Conservation (phyloP, 2,797 vertebrate genomes). For the Odontamblyopus lacepedii region DNA sequence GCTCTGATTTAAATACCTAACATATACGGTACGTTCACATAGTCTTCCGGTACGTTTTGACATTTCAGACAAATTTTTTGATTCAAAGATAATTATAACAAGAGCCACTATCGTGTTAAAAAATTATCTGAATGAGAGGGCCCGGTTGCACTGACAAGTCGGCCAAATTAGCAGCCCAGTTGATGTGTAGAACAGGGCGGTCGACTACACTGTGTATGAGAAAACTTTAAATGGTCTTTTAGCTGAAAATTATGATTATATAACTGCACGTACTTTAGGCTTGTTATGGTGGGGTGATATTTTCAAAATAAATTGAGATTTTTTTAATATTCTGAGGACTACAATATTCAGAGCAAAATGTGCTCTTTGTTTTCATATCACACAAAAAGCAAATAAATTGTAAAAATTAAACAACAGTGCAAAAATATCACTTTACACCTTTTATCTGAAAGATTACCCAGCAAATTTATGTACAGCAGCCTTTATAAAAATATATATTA, state of each 20-base stretch:
- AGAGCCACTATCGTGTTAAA: not conserved
- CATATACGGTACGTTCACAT: not conserved
- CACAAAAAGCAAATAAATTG: not conserved
- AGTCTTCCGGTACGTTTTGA: not conserved
- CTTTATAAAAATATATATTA: not conserved
- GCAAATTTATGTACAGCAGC: too few species aligned
- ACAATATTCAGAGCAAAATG: too few species aligned
- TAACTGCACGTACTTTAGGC: constrained; percentile 32
- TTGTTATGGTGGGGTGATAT: not conserved
- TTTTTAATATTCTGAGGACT: too few species aligned
- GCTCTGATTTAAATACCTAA: constrained; percentile 3
- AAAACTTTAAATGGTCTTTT: constrained; percentile 37
- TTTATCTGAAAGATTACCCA: too few species aligned
- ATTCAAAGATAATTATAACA: constrained; percentile 14
- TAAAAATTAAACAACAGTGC: too few species aligned
- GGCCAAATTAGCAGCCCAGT: constrained; percentile 34
- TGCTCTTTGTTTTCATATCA: not conserved
- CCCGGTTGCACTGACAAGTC: constrained; percentile 25
- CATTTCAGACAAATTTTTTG: constrained; percentile 5
- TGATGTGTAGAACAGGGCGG: constrained; percentile 6
- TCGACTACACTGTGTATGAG: constrained; percentile 15
- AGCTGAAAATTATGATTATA: constrained; percentile 33
- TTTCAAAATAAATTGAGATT: not conserved
- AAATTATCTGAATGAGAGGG: constrained; percentile 13
- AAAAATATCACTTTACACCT: too few species aligned